Percentiles rank a stretch among this genome's conserved stretches.
Conservation (phyloP, 1,140 invertebrate genomes). For the Leptinotarsa texana region DNA sequence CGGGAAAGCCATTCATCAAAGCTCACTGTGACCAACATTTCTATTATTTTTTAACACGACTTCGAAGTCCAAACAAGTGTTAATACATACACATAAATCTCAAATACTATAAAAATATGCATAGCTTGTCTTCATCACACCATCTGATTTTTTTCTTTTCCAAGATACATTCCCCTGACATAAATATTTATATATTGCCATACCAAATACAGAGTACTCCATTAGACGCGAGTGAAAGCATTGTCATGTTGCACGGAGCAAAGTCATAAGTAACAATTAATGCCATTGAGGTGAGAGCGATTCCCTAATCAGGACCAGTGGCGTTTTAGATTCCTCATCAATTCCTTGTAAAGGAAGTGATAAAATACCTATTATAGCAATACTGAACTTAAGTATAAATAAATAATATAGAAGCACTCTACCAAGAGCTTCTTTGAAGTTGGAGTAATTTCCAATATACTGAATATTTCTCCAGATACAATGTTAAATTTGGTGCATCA, state of each 20-base stretch:
- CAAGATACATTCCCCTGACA: slow-evolving; percentile 13
- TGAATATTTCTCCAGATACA: too few relatives aligned
- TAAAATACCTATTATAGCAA: too few relatives aligned
- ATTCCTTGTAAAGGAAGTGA: too few relatives aligned
- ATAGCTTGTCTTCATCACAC: slow-evolving; percentile 1
- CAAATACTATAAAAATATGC: not conserved
- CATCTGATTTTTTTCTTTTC: slow-evolving; percentile 3
- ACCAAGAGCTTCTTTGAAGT: too few relatives aligned
- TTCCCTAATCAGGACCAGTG: slow-evolving; percentile 2
- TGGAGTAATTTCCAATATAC: too few relatives aligned
- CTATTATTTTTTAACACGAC: slow-evolving; percentile 8
- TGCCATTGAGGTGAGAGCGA: slow-evolving; percentile 17
- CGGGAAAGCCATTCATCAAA: not conserved
- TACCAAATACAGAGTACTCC: slow-evolving; percentile 34
- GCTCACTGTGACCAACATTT: slow-evolving; percentile 7
- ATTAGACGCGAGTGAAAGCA: slow-evolving; percentile 30
- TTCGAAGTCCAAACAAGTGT: not conserved
- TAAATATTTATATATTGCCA: slow-evolving; percentile 32
- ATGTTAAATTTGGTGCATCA: too few relatives aligned
- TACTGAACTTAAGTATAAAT: too few relatives aligned
- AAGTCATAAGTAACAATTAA: slow-evolving; percentile 39
- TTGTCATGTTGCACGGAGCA: slow-evolving; percentile 33
- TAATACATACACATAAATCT: not conserved
- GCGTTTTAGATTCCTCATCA: not conserved
- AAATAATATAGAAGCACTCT: too few relatives aligned